phyloP scores from a whole-genome alignment of 2,888 invertebrate genomes.

The Lithophane socia region DNA sequence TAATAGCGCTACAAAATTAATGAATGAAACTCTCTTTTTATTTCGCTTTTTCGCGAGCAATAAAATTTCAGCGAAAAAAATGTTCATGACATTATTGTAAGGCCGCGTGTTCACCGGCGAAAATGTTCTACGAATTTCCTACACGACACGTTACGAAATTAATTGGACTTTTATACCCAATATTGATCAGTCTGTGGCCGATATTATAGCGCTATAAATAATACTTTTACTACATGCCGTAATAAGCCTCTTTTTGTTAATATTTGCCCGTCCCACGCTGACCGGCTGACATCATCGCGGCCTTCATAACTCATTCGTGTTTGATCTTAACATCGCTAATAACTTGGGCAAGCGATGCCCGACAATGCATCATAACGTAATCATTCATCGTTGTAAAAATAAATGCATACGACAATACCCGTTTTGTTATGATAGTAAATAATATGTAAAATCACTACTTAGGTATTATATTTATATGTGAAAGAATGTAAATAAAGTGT shows the following conservation, averaged over 20 bases:
- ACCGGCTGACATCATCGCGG: constrained; percentile 66
- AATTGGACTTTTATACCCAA: constrained; percentile 9
- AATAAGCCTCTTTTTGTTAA: constrained; percentile 50
- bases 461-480: neutral
- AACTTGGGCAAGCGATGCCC: constrained; percentile 51
- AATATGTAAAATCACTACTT: constrained; percentile 16
- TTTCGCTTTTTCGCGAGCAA: constrained; percentile 26
- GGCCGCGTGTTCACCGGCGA: constrained; percentile 16
- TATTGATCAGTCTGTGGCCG: constrained; percentile 5
- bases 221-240: constrained; percentile 44
- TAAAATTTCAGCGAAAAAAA: constrained; percentile 24
- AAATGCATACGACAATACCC: constrained; percentile 36
- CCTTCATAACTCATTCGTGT: constrained; percentile 63
- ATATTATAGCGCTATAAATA: constrained; percentile 39
- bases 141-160: neutral
- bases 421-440: constrained; percentile 27
- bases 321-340: constrained; percentile 61
- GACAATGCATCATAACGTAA: constrained; percentile 55
- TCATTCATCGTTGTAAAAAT: constrained; percentile 20
- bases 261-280: constrained; percentile 66
- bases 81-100: constrained; percentile 21
- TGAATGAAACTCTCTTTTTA: constrained; percentile 23
- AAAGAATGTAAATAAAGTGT: constrained; percentile 23
- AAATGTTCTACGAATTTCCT: constrained; percentile 17
- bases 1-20: constrained; percentile 25